A percentile compares a stretch with the other conserved stretches of the same genome.
These are phyloP conservation scores for Lonchura striata DNA, from an alignment of 2,113 vertebrate species.

Conservation along the genomic window DNA sequence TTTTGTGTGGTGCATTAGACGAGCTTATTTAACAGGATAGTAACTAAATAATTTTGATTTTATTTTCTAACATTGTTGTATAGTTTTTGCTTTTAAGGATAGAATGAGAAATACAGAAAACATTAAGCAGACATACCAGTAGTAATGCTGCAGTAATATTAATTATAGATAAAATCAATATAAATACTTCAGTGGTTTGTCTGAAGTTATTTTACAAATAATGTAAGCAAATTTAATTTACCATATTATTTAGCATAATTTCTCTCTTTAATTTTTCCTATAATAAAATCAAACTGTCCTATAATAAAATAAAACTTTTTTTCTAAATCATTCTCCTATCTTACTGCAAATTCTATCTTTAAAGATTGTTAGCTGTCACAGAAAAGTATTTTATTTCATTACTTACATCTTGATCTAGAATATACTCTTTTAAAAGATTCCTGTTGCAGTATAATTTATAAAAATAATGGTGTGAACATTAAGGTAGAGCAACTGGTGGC, in stretches of 20 bases:
- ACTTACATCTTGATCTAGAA: background rate
- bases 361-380: background rate
- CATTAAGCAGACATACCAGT: background rate
- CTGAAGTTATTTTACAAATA: background rate
- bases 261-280: background rate
- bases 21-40: background rate
- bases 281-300: too few relatives aligned
- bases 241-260: background rate
- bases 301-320: background rate
- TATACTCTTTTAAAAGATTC: background rate
- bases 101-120: background rate
- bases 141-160: background rate
- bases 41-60: background rate
- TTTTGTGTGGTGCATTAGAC: background rate
- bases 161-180: background rate
- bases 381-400: background rate
- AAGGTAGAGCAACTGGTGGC: background rate
- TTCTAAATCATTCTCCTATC: background rate
- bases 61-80: background rate
- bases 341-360: background rate
- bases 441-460: background rate
- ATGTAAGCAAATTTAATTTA: background rate
- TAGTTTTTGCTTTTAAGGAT: background rate
- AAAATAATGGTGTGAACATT: background rate
- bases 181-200: background rate